Percentiles rank a stretch among this genome's conserved stretches.
Evolutionary conservation across 2,113 vertebrate genomes (phyloP).

Genomic region (Heptranchias perlo): DNA sequence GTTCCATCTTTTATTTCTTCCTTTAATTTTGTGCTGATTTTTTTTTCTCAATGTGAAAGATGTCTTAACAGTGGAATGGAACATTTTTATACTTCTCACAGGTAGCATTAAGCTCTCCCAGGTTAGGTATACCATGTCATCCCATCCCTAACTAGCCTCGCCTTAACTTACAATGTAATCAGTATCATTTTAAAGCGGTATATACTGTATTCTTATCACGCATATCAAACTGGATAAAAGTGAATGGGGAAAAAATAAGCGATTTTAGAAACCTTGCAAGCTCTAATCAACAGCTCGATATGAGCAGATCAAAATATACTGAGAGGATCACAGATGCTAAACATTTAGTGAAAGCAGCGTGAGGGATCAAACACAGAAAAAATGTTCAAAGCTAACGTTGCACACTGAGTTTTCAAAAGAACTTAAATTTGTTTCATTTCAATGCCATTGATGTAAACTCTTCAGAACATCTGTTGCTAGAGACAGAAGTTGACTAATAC

Average conservation of each 20-base stretch:
- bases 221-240: neutral
- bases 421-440: neutral
- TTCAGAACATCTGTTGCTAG: neutral
- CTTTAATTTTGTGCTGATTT: neutral
- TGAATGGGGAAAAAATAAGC: neutral
- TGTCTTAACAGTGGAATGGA: neutral
- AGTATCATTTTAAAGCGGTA: neutral
- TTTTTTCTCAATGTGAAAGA: neutral
- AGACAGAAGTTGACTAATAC: neutral
- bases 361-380: slow-evolving; percentile 17
- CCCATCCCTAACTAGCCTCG: neutral
- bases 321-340: neutral
- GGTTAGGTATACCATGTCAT: neutral
- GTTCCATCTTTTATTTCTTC: neutral
- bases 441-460: slow-evolving; percentile 1
- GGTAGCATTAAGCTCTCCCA: no score
- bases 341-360: neutral
- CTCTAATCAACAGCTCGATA: neutral
- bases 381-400: neutral
- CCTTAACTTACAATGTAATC: neutral
- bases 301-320: neutral
- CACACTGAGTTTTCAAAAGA: neutral
- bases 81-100: neutral
- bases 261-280: neutral
- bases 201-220: neutral